Evolutionary conservation across 2,113 vertebrate species (phyloP).

Genomic region (Ailurus styani): DNA sequence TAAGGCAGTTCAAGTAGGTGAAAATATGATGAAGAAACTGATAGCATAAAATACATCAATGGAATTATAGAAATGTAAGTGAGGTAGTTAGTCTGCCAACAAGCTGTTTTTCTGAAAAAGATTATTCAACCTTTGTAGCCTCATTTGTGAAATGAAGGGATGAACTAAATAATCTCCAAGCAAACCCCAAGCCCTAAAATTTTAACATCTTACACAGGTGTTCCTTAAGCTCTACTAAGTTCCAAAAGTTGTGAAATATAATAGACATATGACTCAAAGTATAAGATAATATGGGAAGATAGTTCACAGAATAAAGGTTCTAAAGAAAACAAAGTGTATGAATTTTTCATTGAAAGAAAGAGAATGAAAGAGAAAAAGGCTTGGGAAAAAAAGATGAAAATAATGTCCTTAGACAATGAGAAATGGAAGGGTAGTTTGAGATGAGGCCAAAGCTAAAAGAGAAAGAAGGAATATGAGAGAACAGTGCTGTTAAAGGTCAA

Average conservation of each 20-base stretch:
- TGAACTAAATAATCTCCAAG: neutral
- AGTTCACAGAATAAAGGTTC: slow-evolving; percentile 45
- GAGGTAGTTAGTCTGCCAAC: neutral
- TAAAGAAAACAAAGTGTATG: slow-evolving; percentile 49
- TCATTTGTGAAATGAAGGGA: neutral
- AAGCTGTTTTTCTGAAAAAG: neutral
- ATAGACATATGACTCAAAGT: slow-evolving; percentile 14
- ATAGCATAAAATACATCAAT: neutral
- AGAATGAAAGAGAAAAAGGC: slow-evolving; percentile 47
- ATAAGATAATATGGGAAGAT: slow-evolving; percentile 39
- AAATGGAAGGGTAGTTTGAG: slow-evolving; percentile 53
- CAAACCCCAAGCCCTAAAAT: neutral
- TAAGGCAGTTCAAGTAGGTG: neutral
- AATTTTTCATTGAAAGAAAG: slow-evolving; percentile 50
- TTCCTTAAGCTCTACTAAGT: neutral
- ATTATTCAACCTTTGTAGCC: neutral
- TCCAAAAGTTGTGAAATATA: neutral
- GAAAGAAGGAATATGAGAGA: slow-evolving; percentile 59
- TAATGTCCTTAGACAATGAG: slow-evolving; percentile 57
- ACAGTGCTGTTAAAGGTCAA: slow-evolving; percentile 58
- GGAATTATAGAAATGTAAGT: neutral
- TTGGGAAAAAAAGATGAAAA: slow-evolving; percentile 57
- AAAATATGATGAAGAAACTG: neutral
- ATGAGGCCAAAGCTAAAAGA: slow-evolving; percentile 38
- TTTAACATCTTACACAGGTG: neutral